Evolutionary conservation across 2,113 vertebrate genomes (phyloP).

Genomic region (Peucedramus taeniatus): DNA sequence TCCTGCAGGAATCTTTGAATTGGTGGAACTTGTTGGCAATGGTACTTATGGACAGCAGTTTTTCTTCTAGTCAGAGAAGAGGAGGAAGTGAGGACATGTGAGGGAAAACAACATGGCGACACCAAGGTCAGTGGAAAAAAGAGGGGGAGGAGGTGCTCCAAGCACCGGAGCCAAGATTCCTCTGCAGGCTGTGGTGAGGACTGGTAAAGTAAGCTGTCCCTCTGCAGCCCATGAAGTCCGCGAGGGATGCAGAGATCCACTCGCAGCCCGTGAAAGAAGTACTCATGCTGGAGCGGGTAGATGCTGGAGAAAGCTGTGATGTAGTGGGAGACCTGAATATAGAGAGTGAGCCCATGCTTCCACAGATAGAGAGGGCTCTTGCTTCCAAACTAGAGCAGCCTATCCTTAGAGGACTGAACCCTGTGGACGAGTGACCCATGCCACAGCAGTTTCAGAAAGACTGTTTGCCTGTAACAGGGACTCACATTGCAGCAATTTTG

Average conservation of each 20-base stretch:
- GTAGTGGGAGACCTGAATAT: not conserved
- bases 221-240: not conserved
- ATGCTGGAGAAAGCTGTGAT: not conserved
- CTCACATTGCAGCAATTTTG: not conserved
- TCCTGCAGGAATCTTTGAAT: not conserved
- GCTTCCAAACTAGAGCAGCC: not conserved
- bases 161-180: not conserved
- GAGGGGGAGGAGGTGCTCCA: not conserved
- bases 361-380: not conserved
- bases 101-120: not conserved
- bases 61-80: not conserved
- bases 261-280: not conserved
- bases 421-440: not conserved
- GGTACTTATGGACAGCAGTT: not conserved
- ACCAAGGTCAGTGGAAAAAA: not conserved
- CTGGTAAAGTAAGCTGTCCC: not conserved
- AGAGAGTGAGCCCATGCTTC: not conserved
- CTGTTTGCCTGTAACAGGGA: not conserved
- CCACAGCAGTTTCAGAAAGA: not conserved
- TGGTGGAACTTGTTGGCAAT: not conserved
- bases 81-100: not conserved
- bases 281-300: not conserved
- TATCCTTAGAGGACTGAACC: not conserved
- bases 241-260: not conserved
- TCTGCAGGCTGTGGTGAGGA: not conserved